phyloP scores from a whole-genome alignment of 1,140 invertebrate species.

The Zaprionus taronus region DNA sequence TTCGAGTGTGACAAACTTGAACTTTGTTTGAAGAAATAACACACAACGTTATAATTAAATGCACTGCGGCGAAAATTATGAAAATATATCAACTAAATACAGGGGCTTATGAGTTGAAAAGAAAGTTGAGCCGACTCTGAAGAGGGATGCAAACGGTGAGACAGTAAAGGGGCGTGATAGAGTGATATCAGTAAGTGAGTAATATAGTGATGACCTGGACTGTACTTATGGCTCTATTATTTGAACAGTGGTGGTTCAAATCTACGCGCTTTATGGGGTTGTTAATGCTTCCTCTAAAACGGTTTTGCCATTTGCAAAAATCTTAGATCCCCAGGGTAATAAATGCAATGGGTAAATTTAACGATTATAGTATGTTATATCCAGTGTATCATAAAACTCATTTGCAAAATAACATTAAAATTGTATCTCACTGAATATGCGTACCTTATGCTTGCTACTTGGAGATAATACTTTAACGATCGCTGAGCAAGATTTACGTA shows the following conservation, averaged over 20 bases:
- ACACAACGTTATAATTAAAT: neutral
- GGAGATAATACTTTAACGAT: neutral
- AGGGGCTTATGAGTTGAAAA: neutral
- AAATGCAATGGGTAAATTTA: neutral
- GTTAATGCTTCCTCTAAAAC: neutral
- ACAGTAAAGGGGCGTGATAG: neutral
- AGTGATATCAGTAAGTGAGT: neutral
- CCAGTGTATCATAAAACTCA: too few species aligned
- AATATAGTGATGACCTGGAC: neutral
- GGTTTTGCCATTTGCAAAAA: neutral
- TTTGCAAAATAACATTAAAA: too few species aligned
- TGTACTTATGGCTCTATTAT: too few species aligned
- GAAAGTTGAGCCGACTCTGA: neutral
- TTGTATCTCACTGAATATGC: too few species aligned
- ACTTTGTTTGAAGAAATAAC: constrained; percentile 3
- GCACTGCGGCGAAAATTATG: constrained; percentile 1
- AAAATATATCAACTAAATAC: neutral
- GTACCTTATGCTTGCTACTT: too few species aligned
- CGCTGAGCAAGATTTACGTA: neutral
- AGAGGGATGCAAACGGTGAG: neutral
- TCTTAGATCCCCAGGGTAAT: neutral
- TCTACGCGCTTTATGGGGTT: neutral
- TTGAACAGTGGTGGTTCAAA: neutral
- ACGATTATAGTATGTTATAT: neutral
- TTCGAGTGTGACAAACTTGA: constrained; percentile 20